Evolutionary conservation across 2,797 vertebrate species (phyloP).

Genomic region (Rhynchonycteris naso): DNA sequence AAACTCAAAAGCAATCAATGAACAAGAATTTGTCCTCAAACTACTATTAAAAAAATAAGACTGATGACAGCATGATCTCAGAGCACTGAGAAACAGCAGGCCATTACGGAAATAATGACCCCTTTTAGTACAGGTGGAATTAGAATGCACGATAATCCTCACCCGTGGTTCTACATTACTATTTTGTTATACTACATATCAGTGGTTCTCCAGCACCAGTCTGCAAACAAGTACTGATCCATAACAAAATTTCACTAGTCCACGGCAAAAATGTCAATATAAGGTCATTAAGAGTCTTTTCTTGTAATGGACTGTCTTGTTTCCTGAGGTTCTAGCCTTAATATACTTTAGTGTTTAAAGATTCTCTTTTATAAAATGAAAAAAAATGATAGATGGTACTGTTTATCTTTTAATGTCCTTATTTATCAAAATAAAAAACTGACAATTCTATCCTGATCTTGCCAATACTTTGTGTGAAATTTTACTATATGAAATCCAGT

Average conservation of each 20-base stretch:
- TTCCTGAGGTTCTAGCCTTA: constrained; percentile 53
- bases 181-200: constrained; percentile 60
- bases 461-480: constrained; percentile 28
- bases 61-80: constrained; percentile 54
- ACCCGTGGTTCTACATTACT: constrained; percentile 49
- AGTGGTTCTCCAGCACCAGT: constrained; percentile 42
- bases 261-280: constrained; percentile 50
- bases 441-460: constrained; percentile 9
- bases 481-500: constrained; percentile 33
- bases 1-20: no score
- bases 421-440: constrained; percentile 55
- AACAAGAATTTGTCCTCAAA: no score
- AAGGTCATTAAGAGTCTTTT: constrained; percentile 58
- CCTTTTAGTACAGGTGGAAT: constrained; percentile 72
- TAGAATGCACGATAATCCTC: constrained; percentile 50
- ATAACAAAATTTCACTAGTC: constrained; percentile 63
- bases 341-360: constrained; percentile 56
- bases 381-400: constrained; percentile 32
- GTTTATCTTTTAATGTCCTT: constrained; percentile 33
- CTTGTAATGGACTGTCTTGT: constrained; percentile 40
- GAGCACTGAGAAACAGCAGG: constrained; percentile 58
- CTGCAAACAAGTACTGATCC: constrained; percentile 56
- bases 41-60: constrained; percentile 62
- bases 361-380: constrained; percentile 53
- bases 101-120: constrained; percentile 71